Evolutionary conservation across 2,888 invertebrate genomes (phyloP).

Genomic region (Dasypolia templi): DNA sequence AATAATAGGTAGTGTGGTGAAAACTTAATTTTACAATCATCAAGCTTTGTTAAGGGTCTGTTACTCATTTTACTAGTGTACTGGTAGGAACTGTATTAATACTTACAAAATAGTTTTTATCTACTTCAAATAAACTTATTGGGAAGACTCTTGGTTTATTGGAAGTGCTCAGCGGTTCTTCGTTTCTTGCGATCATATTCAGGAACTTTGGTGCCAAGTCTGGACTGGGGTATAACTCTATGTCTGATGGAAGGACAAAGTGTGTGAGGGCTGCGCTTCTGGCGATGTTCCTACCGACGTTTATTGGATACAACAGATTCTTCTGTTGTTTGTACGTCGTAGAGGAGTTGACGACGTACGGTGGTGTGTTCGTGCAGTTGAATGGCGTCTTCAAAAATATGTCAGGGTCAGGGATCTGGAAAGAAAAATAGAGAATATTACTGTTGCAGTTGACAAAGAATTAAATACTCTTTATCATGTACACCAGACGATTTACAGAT

Average conservation of each 20-base stretch:
- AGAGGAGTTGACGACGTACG: constrained; percentile 92
- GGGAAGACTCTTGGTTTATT: constrained; percentile 94
- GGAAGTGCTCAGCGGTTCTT: constrained; percentile 91
- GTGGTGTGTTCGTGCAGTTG: constrained; percentile 93
- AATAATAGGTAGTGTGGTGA: no score
- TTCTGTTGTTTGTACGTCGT: constrained; percentile 95
- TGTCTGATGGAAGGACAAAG: constrained; percentile 96
- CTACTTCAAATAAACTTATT: constrained; percentile 97
- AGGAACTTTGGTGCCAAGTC: constrained; percentile 95
- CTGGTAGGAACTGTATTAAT: no score
- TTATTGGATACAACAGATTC: constrained; percentile 96
- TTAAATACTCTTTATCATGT: no score
- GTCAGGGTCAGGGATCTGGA: constrained; percentile 92
- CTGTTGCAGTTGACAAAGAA: no score
- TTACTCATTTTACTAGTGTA: no score
- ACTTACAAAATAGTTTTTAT: constrained; percentile 86
- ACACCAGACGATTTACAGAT: no score
- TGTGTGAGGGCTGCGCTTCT: constrained; percentile 95
- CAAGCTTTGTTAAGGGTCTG: no score
- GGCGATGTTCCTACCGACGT: constrained; percentile 97
- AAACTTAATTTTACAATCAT: no score
- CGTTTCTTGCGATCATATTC: constrained; percentile 95
- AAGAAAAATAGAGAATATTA: constrained; percentile 57
- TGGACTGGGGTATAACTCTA: constrained; percentile 97
- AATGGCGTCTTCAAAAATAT: constrained; percentile 91